These are phyloP conservation scores for Spilosoma lubricipeda DNA, from an alignment of 2,888 invertebrate genomes.

Conservation along the genomic window DNA sequence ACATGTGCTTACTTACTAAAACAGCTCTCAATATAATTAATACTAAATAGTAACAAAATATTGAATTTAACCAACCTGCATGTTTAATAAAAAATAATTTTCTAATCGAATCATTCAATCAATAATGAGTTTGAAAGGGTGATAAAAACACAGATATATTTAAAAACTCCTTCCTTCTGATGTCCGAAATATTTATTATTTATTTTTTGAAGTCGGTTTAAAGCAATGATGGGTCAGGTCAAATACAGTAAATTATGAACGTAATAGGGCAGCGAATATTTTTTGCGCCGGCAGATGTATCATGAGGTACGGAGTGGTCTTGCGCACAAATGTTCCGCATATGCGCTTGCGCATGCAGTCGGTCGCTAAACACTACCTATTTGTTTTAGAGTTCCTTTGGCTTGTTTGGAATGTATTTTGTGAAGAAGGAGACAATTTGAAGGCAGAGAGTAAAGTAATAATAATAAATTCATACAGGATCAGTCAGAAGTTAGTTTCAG, in stretches of 20 bases:
- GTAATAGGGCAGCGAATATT: conserved; percentile 29
- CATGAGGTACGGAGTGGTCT: conserved; percentile 20
- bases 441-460: neutral
- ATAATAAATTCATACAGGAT: too few relatives aligned
- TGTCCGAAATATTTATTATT: too few relatives aligned
- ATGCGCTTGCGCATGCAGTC: conserved; percentile 28
- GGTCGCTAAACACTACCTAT: conserved; percentile 27
- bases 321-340: conserved; percentile 50
- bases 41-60: too few relatives aligned
- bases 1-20: too few relatives aligned
- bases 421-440: neutral
- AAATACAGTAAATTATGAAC: conserved; percentile 1
- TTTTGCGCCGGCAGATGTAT: conserved; percentile 48
- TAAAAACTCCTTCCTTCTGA: too few relatives aligned
- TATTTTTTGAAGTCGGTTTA: too few relatives aligned
- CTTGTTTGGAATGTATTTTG: neutral
- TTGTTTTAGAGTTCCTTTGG: conserved; percentile 31
- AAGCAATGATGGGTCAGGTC: neutral
- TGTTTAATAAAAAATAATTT: too few relatives aligned
- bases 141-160: too few relatives aligned
- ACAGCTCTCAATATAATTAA: too few relatives aligned
- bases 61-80: too few relatives aligned
- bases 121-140: too few relatives aligned
- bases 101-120: neutral
- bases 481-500: too few relatives aligned